Conservation (phyloP, 2,113 vertebrate genomes). For the Mandrillus leucophaeus region DNA sequence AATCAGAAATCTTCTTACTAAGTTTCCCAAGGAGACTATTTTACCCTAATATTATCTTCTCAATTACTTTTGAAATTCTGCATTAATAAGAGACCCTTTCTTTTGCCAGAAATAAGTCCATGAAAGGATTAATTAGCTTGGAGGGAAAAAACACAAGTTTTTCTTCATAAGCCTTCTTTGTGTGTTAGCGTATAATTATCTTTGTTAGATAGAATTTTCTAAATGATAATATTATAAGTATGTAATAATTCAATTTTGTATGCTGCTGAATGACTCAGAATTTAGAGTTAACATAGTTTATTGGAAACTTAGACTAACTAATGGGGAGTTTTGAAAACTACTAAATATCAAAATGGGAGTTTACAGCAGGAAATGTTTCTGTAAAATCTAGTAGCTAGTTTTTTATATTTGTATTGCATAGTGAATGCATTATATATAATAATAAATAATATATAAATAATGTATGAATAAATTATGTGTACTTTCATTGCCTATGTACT, state of each 20-base stretch:
- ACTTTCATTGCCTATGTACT: not conserved
- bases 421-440: too few relatives aligned
- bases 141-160: not conserved
- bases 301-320: not conserved
- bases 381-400: not conserved
- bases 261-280: not conserved
- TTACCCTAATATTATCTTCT: constrained; percentile 12
- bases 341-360: not conserved
- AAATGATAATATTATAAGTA: not conserved
- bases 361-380: not conserved
- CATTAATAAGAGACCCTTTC: constrained; percentile 32
- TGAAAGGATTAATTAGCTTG: not conserved
- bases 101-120: constrained; percentile 46
- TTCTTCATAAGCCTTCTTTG: not conserved
- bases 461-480: too few relatives aligned
- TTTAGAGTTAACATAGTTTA: not conserved
- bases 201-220: constrained; percentile 23
- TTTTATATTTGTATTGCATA: not conserved
- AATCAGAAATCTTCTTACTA: not conserved
- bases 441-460: too few relatives aligned
- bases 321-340: not conserved
- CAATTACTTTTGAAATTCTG: constrained; percentile 48
- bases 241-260: constrained; percentile 25
- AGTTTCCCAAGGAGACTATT: constrained; percentile 32
- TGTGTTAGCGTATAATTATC: not conserved